A percentile compares a stretch with the other conserved stretches of the same genome.
Evolutionary conservation across 1,140 invertebrate genomes (phyloP).

Genomic region (Globodera ellingtonae): DNA sequence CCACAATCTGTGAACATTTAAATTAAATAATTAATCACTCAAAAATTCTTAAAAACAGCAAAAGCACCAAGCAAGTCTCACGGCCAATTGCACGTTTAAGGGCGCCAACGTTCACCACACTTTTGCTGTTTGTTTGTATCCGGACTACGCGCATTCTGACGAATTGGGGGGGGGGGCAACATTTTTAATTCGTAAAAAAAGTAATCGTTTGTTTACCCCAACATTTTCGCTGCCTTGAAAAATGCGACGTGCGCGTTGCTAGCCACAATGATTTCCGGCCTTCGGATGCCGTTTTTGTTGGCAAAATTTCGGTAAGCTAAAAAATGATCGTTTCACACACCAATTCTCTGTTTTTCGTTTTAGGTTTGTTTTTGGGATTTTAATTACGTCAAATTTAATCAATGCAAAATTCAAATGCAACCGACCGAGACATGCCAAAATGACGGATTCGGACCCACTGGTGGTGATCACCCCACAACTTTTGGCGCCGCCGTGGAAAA

Average conservation of each 20-base stretch:
- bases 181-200: not conserved
- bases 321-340: slow-evolving; percentile 71
- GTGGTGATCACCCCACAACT: slow-evolving; percentile 81
- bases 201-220: slow-evolving; percentile 68
- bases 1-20: slow-evolving; percentile 70
- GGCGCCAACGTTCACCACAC: slow-evolving; percentile 75
- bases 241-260: slow-evolving; percentile 90
- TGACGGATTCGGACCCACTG: slow-evolving; percentile 55
- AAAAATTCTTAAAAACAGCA: not conserved
- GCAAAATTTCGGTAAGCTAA: slow-evolving; percentile 91
- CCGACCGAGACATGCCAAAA: slow-evolving; percentile 58
- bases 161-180: too few species aligned
- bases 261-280: slow-evolving; percentile 88
- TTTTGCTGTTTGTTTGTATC: slow-evolving; percentile 75
- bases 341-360: too few species aligned
- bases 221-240: slow-evolving; percentile 88
- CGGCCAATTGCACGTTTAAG: slow-evolving; percentile 81
- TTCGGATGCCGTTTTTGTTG: slow-evolving; percentile 76
- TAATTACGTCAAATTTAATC: too few species aligned
- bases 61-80: slow-evolving; percentile 82
- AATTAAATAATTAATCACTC: too few species aligned
- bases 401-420: not conserved
- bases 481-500: slow-evolving; percentile 84
- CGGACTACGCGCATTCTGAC: slow-evolving; percentile 75
- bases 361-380: too few species aligned